phyloP scores from a whole-genome alignment of 2,797 vertebrate species.

The Coluber constrictor region DNA sequence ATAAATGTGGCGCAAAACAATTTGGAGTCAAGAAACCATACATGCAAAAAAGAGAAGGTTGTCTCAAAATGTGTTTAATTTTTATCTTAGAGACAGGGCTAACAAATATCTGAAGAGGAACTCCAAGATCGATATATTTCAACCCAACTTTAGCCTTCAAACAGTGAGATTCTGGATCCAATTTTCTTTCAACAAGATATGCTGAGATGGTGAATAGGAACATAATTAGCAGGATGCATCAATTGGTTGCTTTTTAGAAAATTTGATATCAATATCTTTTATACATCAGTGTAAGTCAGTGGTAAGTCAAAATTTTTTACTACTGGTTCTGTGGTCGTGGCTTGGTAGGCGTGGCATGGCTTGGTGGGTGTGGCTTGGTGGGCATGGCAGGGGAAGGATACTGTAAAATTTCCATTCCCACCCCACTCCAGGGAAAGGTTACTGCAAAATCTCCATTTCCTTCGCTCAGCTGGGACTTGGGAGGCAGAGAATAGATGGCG shows the following conservation, averaged over 20 bases:
- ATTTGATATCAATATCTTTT: neutral
- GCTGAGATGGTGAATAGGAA: neutral
- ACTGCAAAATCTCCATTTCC: too few relatives aligned
- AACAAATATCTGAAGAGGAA: neutral
- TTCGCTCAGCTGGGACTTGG: too few relatives aligned
- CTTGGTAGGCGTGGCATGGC: too few relatives aligned
- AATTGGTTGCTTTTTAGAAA: constrained; percentile 24
- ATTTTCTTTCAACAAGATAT: neutral
- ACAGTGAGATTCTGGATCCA: neutral
- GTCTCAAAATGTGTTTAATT: neutral
- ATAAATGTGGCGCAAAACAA: neutral
- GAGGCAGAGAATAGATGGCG: too few relatives aligned
- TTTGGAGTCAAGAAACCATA: neutral
- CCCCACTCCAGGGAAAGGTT: too few relatives aligned
- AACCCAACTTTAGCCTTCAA: neutral
- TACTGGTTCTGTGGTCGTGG: too few relatives aligned
- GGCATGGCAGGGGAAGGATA: too few relatives aligned
- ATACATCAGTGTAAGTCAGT: neutral
- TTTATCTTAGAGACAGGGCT: neutral
- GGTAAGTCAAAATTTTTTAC: too few relatives aligned
- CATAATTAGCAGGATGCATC: neutral
- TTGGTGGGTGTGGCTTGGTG: too few relatives aligned
- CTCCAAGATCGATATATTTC: neutral
- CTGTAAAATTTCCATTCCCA: too few relatives aligned
- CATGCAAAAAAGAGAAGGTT: neutral